These are phyloP conservation scores for Sylvilagus bachmani DNA, from an alignment of 2,113 vertebrate species.

Conservation along the genomic window DNA sequence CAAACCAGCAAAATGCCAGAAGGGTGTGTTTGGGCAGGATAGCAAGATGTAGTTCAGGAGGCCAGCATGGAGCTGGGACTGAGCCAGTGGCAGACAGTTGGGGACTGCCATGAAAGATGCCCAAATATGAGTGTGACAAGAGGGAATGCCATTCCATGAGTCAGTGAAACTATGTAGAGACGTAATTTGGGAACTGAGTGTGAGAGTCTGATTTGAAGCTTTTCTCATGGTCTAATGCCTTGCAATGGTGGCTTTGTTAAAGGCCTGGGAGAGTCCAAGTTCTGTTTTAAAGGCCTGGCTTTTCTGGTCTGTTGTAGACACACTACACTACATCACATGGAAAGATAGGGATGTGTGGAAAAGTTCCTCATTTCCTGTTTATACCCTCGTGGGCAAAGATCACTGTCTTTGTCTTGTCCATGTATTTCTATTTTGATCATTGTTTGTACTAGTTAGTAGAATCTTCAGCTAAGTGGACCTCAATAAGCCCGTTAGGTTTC, in stretches of 20 bases:
- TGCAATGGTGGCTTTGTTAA: background rate
- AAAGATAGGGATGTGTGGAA: background rate
- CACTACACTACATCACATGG: background rate
- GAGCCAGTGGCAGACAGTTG: background rate
- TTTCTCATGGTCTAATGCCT: background rate
- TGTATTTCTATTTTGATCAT: background rate
- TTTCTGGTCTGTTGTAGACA: background rate
- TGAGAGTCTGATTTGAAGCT: slow-evolving; percentile 40
- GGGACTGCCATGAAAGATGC: background rate
- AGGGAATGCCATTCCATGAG: background rate
- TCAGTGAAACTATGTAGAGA: background rate
- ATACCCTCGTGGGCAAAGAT: background rate
- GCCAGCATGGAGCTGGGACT: background rate
- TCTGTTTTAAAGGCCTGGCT: background rate
- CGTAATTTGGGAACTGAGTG: background rate
- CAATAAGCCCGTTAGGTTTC: background rate
- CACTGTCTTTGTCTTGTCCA: background rate
- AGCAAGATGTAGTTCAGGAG: background rate
- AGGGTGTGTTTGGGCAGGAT: background rate
- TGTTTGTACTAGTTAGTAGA: background rate
- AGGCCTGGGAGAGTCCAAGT: too few relatives aligned
- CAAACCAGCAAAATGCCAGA: background rate
- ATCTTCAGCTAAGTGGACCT: background rate
- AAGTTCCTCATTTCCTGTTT: background rate
- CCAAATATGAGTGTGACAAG: background rate